phyloP scores from a whole-genome alignment of 2,797 vertebrate genomes.

The Epinephelus coioides region DNA sequence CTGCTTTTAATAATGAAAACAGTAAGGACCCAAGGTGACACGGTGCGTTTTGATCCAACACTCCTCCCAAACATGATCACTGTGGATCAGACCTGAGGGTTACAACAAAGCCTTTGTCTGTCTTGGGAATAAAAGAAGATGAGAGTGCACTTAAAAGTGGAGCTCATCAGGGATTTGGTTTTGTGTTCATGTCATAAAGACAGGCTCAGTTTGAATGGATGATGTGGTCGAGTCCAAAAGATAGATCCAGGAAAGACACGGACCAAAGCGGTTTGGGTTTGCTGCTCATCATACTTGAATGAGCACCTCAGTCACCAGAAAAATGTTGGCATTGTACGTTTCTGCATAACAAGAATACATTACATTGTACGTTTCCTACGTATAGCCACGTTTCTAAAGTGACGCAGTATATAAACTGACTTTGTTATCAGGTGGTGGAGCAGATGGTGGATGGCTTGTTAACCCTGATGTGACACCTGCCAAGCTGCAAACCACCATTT shows the following conservation, averaged over 20 bases:
- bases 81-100: slow-evolving; percentile 20
- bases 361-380: too few relatives aligned
- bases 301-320: background rate
- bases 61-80: slow-evolving; percentile 34
- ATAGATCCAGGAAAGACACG: slow-evolving; percentile 42
- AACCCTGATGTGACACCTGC: too few relatives aligned
- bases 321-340: too few relatives aligned
- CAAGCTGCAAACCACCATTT: too few relatives aligned
- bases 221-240: slow-evolving; percentile 22
- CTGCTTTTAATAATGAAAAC: slow-evolving; percentile 48
- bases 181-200: slow-evolving; percentile 22
- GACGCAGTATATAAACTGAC: too few relatives aligned
- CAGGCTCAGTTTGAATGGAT: slow-evolving; percentile 15
- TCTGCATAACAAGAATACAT: too few relatives aligned
- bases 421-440: background rate
- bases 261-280: slow-evolving; percentile 10
- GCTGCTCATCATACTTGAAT: slow-evolving; percentile 35
- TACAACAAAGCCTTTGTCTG: background rate
- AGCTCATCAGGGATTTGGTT: slow-evolving; percentile 28
- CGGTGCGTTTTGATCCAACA: slow-evolving; percentile 33
- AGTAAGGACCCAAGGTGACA: slow-evolving; percentile 47
- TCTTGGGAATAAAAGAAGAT: slow-evolving; percentile 3
- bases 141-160: slow-evolving; percentile 3
- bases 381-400: too few relatives aligned
- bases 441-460: background rate